These are phyloP conservation scores for Noctua janthina DNA, from an alignment of 2,888 invertebrate species.

Conservation along the genomic window DNA sequence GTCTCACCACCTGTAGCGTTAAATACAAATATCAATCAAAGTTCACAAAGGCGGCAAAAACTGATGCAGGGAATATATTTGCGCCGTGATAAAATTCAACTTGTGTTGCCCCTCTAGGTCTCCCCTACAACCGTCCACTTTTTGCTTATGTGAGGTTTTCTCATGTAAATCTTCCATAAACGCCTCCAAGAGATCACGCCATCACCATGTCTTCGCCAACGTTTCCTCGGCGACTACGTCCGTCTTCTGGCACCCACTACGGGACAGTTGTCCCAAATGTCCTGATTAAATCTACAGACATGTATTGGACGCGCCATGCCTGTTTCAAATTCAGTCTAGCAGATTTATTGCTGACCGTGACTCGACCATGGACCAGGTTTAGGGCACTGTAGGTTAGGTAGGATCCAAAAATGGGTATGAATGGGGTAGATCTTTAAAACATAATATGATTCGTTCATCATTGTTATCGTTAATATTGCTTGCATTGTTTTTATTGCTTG, in stretches of 20 bases:
- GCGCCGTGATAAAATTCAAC: not conserved
- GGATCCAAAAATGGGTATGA: not conserved
- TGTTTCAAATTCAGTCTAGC: not conserved
- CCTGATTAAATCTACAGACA: not conserved
- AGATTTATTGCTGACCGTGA: not conserved
- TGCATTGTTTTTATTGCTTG: not conserved
- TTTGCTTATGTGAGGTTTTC: not conserved
- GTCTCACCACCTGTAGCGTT: conserved; percentile 91
- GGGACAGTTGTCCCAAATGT: not conserved
- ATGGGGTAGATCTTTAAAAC: not conserved
- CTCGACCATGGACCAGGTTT: not conserved
- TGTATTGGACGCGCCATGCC: not conserved
- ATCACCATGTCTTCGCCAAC: not conserved
- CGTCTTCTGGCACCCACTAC: not conserved
- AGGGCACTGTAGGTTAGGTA: not conserved
- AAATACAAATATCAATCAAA: not conserved
- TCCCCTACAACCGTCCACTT: not conserved
- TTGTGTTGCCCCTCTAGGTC: not conserved
- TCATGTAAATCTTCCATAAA: not conserved
- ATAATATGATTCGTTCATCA: not conserved
- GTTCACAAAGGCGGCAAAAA: not conserved
- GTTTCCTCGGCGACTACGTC: not conserved
- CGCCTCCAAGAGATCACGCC: not conserved
- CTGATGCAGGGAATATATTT: not conserved
- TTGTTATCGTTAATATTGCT: not conserved